Conservation (phyloP, 1,140 invertebrate species). For the Plectrocnemia conspersa region DNA sequence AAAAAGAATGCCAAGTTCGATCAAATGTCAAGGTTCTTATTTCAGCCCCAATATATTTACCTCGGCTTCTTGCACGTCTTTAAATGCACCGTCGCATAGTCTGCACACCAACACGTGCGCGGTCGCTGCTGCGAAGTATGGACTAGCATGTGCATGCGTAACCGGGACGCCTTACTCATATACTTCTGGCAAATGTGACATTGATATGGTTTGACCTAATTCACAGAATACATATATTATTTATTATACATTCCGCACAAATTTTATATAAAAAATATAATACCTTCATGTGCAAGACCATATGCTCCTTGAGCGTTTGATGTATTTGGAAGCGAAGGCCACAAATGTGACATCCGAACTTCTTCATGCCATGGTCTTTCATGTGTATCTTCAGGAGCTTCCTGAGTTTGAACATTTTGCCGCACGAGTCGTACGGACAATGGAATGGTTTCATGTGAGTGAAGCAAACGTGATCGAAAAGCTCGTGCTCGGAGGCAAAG, state of each 20-base stretch:
- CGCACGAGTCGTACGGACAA: constrained; percentile 7
- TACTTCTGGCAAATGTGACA: constrained; percentile 53
- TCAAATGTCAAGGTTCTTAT: too few relatives aligned
- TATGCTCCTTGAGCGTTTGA: constrained; percentile 19
- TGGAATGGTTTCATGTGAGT: constrained; percentile 12
- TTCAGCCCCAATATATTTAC: constrained; percentile 29
- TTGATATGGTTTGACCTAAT: constrained; percentile 52
- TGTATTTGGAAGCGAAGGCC: constrained; percentile 16
- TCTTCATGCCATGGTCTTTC: constrained; percentile 16
- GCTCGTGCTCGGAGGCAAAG: constrained; percentile 14
- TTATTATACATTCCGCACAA: neutral
- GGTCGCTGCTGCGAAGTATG: constrained; percentile 45
- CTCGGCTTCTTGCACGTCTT: constrained; percentile 39
- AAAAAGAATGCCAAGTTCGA: too few relatives aligned
- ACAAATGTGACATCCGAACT: constrained; percentile 13
- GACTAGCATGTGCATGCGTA: constrained; percentile 48
- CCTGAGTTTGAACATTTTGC: constrained; percentile 17
- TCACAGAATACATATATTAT: neutral
- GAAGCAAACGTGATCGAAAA: constrained; percentile 17
- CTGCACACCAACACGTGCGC: constrained; percentile 42
- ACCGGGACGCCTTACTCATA: constrained; percentile 47
- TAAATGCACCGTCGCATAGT: constrained; percentile 42
- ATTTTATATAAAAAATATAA: neutral
- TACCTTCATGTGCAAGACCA: constrained; percentile 15
- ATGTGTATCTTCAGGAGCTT: constrained; percentile 15